Conservation (phyloP, 2,888 invertebrate species). For the Lasioglossum marginatum region DNA sequence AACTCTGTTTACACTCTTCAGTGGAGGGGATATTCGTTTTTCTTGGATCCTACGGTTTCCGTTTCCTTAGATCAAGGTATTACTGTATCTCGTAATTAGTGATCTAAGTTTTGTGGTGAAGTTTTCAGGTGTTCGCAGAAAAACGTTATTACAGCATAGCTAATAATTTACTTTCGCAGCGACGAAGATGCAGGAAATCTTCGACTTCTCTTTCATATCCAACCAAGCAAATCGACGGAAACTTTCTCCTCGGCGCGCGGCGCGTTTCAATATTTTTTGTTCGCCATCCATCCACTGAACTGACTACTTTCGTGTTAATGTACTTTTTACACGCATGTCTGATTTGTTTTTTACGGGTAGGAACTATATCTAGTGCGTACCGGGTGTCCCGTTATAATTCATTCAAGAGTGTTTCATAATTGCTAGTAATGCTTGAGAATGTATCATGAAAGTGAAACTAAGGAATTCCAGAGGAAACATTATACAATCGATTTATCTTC, state of each 20-base stretch:
- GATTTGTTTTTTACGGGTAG: conserved; percentile 7
- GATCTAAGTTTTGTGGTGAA: background rate
- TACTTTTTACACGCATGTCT: conserved; percentile 14
- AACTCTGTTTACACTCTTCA: no score
- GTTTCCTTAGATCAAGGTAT: no score
- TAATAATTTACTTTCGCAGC: background rate
- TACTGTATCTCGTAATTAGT: background rate
- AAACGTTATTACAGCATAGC: background rate
- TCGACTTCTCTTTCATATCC: conserved; percentile 46
- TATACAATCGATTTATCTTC: background rate
- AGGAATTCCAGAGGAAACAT: background rate
- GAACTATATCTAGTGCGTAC: background rate
- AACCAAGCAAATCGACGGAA: conserved; percentile 46
- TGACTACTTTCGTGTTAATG: conserved; percentile 43
- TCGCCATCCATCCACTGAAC: conserved; percentile 33
- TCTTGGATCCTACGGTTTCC: no score
- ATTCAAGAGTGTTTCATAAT: background rate
- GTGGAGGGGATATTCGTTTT: no score
- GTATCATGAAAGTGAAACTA: background rate
- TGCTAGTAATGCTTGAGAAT: background rate
- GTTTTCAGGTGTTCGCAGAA: background rate
- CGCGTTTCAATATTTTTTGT: conserved; percentile 46
- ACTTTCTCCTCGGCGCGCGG: conserved; percentile 58
- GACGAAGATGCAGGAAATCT: conserved; percentile 25
- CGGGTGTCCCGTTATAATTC: background rate